Evolutionary conservation across 2,888 invertebrate species (phyloP), one percentile per base, ranked within the genome.

Genomic region (Aphodius granarius): DNA sequence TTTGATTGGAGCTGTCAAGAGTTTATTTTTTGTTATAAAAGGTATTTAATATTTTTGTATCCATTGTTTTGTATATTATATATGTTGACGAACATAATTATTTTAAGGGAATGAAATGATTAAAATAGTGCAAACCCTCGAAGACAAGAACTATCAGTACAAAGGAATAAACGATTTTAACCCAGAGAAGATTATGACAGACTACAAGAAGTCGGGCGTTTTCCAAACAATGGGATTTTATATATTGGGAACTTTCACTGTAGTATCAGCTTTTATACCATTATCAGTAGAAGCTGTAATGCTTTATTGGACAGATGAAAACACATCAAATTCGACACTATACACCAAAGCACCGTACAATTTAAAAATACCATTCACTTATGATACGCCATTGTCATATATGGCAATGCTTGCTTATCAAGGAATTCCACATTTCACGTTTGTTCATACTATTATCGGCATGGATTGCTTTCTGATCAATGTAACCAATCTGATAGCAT

Each of bases 391-490:
- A 13, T 72, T 68, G 16, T 77, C 71, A n/a, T 86, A 85, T 75
- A 70, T 84, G 5, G 74, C 84, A 43, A 85, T 85, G n/a, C 74
- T 85, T 73, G 80, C 82, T 15, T 85, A 84, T 78, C 86, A 86
- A 79, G 82, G 82, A 16, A 80, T 80, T 17, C 83, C 85, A 4
- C 84, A 85, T 83, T 84, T 82, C 78, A 83, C 84, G 18, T 85
- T 84, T 71, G 84, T 83, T 4, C 83, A 80, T 73, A 85, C 83
- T 72, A 83, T 86, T 71, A 82, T 84, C 20, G 85, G 84, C 9
- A 83, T 85, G 79, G 85, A 85, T 76, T 82, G 83, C 0, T 73
- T 85, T 18, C 85, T 85, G 76, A 85, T 85, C 83, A 85, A 85
- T 76, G 82, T 85, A 5, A 83, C 86, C 81, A 86, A 86, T 78